phyloP scores from a whole-genome alignment of 2,113 vertebrate genomes.

The Dicaeum eximium region DNA sequence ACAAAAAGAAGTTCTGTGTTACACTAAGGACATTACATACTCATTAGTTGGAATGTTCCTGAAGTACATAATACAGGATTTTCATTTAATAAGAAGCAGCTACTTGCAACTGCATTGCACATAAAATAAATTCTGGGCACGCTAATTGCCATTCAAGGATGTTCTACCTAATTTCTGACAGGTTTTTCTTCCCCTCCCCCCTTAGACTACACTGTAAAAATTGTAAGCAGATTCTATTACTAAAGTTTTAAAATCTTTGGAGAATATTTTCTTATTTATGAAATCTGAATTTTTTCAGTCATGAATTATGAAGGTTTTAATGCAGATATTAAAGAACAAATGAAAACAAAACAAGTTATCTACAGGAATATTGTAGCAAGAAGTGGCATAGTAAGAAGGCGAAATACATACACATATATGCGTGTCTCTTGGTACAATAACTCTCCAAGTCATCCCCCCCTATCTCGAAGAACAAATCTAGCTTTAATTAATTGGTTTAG shows the following conservation, averaged over 20 bases:
- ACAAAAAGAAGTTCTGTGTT: slow-evolving; percentile 69
- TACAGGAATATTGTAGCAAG: neutral
- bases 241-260: neutral
- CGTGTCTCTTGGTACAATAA: neutral
- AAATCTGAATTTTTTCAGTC: neutral
- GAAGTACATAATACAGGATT: slow-evolving; percentile 62
- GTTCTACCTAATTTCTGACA: slow-evolving; percentile 32
- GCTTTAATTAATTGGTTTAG: slow-evolving; percentile 15
- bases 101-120: slow-evolving; percentile 62
- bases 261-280: neutral
- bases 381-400: neutral
- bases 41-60: slow-evolving; percentile 71
- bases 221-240: neutral
- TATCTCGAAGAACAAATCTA: neutral
- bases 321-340: neutral
- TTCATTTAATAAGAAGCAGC: slow-evolving; percentile 73
- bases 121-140: slow-evolving; percentile 59
- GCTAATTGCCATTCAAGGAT: slow-evolving; percentile 54
- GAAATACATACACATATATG: neutral
- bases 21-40: slow-evolving; percentile 64
- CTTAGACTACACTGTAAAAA: neutral
- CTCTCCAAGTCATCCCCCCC: neutral
- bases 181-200: neutral
- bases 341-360: neutral
- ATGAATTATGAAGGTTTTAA: neutral